A percentile compares a stretch with the other conserved stretches of the same genome.
phyloP scores from a whole-genome alignment of 2,797 vertebrate species.

The Acrossocheilus fasciatus region DNA sequence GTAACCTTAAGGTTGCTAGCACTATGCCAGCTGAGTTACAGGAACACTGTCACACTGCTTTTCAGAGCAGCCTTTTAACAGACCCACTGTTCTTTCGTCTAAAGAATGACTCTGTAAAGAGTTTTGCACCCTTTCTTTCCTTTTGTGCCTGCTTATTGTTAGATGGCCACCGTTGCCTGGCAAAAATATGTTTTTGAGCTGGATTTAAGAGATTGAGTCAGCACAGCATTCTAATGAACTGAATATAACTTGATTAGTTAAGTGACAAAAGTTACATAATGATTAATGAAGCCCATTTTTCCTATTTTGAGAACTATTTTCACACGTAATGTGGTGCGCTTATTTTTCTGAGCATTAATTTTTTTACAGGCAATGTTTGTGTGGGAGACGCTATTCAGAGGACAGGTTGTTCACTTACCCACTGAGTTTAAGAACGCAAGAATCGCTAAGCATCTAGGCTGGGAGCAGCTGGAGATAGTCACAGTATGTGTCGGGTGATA shows the following conservation, averaged over 20 bases:
- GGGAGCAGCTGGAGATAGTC: conserved; percentile 30
- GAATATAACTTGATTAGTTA: conserved; percentile 14
- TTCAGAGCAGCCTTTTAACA: neutral
- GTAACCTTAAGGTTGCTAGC: neutral
- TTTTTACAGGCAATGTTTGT: conserved; percentile 29
- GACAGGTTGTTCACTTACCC: conserved; percentile 44
- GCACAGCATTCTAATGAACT: neutral
- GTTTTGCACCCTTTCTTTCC: neutral
- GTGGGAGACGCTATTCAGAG: conserved; percentile 44
- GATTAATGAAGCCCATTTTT: conserved; percentile 27
- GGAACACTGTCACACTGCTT: neutral
- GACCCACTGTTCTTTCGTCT: neutral
- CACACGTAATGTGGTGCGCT: neutral
- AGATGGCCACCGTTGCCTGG: neutral
- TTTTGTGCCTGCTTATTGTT: neutral
- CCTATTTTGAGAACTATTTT: neutral
- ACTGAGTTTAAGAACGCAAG: conserved; percentile 26
- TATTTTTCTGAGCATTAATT: conserved; percentile 1
- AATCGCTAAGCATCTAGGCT: conserved; percentile 26
- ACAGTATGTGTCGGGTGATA: conserved; percentile 31
- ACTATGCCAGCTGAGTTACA: neutral
- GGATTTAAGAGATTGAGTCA: neutral
- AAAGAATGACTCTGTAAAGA: neutral
- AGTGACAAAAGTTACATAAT: neutral
- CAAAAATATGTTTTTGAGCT: neutral